A percentile compares a stretch with the other conserved stretches of the same genome.
These are phyloP conservation scores for Cotesia chilonis DNA, from an alignment of 1,140 invertebrate genomes.

Conservation along the genomic window DNA sequence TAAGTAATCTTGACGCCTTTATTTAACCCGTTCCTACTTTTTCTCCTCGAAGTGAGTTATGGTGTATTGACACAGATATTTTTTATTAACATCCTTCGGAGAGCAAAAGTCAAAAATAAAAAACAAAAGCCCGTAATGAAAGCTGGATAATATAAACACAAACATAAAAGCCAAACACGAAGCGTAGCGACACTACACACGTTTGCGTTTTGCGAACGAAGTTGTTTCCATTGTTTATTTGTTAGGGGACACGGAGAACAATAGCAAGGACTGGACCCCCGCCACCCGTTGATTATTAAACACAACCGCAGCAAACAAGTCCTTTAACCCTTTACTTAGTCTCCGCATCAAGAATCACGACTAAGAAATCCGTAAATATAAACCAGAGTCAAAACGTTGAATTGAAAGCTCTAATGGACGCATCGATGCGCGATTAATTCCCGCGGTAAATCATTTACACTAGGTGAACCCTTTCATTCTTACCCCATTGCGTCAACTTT, in stretches of 20 bases:
- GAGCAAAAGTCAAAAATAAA: no score
- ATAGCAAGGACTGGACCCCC: constrained; percentile 7
- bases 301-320: no score
- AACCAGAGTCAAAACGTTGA: constrained; percentile 20
- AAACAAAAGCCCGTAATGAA: constrained; percentile 7
- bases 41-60: background rate
- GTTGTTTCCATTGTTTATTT: constrained; percentile 44
- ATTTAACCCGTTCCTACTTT: constrained; percentile 22
- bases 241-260: constrained; percentile 30
- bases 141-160: constrained; percentile 26
- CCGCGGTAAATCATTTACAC: constrained; percentile 10
- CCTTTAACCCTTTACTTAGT: no score
- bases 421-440: constrained; percentile 40
- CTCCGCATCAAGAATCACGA: no score
- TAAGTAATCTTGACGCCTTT: constrained; percentile 35
- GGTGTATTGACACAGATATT: no score
- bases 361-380: background rate
- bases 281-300: constrained; percentile 26
- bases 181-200: constrained; percentile 18
- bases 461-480: constrained; percentile 5
- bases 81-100: no score
- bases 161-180: constrained; percentile 15
- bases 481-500: no score
- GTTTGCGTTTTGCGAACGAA: constrained; percentile 20
- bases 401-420: constrained; percentile 32